A percentile compares a stretch with the other conserved stretches of the same genome.
phyloP scores from a whole-genome alignment of 2,888 invertebrate genomes.

The Pterobdella sp. region DNA sequence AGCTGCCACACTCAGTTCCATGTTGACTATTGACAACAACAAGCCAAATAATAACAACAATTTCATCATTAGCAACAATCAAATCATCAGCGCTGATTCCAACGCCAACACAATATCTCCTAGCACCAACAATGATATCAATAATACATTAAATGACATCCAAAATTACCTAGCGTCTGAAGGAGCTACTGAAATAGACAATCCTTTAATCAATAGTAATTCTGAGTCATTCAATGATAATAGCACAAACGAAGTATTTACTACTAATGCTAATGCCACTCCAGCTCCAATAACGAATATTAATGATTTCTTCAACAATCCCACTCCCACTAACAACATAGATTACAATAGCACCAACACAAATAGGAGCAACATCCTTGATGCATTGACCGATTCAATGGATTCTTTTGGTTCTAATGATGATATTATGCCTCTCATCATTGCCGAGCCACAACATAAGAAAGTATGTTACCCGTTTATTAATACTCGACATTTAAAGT shows the following conservation, averaged over 20 bases:
- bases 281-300: background rate
- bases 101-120: background rate
- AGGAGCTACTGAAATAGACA: slow-evolving; percentile 7
- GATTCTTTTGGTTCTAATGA: slow-evolving; percentile 14
- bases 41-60: background rate
- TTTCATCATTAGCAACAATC: background rate
- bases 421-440: slow-evolving; percentile 9
- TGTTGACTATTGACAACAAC: background rate
- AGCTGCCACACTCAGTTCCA: background rate
- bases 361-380: background rate
- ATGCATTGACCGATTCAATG: background rate
- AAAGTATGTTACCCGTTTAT: background rate
- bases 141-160: background rate
- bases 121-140: slow-evolving; percentile 9
- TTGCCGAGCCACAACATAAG: slow-evolving; percentile 9
- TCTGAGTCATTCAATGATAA: background rate
- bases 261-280: background rate
- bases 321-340: background rate
- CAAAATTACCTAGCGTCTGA: slow-evolving; percentile 3
- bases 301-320: slow-evolving; percentile 4
- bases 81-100: background rate
- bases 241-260: background rate
- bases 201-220: background rate
- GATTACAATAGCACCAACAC: background rate
- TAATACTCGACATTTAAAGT: too few relatives aligned